These are phyloP conservation scores for Isaurus tuberculatus DNA, from an alignment of 92 coral and sea anemone genomes.

Conservation along the genomic window DNA sequence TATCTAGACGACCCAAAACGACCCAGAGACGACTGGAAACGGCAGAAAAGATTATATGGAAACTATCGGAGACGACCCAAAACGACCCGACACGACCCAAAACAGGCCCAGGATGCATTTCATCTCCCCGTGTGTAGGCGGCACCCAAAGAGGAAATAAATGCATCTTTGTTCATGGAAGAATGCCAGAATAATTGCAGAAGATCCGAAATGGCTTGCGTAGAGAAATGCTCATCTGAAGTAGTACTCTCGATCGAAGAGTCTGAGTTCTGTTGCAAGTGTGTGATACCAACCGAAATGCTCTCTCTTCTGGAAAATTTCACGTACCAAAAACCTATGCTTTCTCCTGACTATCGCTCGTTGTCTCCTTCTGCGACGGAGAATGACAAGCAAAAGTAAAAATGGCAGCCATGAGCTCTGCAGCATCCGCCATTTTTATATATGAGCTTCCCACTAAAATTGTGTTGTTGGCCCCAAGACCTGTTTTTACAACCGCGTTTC, in stretches of 20 bases:
- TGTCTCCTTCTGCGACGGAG: no score
- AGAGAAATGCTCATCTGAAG: no score
- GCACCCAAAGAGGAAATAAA: neutral
- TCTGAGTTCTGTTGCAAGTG: neutral
- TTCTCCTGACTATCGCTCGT: neutral
- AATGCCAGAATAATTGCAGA: neutral
- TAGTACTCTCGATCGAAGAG: conserved; percentile 4
- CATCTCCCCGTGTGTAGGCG: conserved; percentile 27
- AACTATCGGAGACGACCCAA: conserved; percentile 26
- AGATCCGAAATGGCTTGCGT: no score
- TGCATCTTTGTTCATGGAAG: neutral
- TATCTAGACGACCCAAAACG: neutral
- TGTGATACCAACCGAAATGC: conserved; percentile 6
- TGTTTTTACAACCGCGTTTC: conserved; percentile 4
- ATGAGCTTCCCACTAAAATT: neutral
- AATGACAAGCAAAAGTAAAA: neutral
- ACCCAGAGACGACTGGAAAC: conserved; percentile 15
- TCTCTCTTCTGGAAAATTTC: neutral
- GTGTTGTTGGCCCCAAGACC: neutral
- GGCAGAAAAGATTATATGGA: conserved; percentile 1
- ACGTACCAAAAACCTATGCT: neutral
- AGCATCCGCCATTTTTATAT: conserved; percentile 4
- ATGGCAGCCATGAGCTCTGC: conserved; percentile 17
- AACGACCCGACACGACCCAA: conserved; percentile 25
- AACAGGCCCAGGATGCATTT: conserved; percentile 35